These are phyloP conservation scores for Lochmaea capreae DNA, from an alignment of 2,888 invertebrate species.

Conservation along the genomic window DNA sequence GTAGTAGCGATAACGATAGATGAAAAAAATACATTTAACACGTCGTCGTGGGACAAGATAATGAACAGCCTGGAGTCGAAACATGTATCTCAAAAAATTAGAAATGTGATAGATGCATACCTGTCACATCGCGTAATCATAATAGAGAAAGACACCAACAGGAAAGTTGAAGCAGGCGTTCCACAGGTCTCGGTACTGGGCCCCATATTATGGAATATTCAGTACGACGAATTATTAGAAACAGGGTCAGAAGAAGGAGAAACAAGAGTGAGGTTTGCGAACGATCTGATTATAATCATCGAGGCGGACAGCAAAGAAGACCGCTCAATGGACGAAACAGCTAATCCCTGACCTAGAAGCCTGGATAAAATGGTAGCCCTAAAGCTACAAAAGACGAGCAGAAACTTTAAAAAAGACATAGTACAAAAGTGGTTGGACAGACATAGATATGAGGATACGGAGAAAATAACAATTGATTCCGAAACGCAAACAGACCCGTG, in stretches of 20 bases:
- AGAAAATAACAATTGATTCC: not conserved
- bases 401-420: constrained; percentile 4
- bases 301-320: not conserved
- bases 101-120: constrained; percentile 7
- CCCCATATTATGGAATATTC: constrained; percentile 23
- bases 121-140: constrained; percentile 3
- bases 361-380: not conserved
- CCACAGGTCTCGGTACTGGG: constrained; percentile 31
- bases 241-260: constrained; percentile 8
- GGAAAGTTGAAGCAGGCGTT: constrained; percentile 18
- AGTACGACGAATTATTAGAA: constrained; percentile 32
- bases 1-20: constrained; percentile 17
- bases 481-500: constrained; percentile 7
- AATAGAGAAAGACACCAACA: not conserved
- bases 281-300: constrained; percentile 26
- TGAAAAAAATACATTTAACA: constrained; percentile 24
- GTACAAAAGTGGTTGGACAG: constrained; percentile 1
- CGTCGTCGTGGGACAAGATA: not conserved
- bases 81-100: not conserved
- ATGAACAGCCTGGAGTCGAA: not conserved
- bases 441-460: constrained; percentile 6
- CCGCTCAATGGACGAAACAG: too few species aligned
- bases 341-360: too few species aligned
- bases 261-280: constrained; percentile 25
- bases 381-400: constrained; percentile 1